These are phyloP conservation scores for Narcine bancroftii DNA, from an alignment of 2,113 vertebrate species.

Conservation along the genomic window DNA sequence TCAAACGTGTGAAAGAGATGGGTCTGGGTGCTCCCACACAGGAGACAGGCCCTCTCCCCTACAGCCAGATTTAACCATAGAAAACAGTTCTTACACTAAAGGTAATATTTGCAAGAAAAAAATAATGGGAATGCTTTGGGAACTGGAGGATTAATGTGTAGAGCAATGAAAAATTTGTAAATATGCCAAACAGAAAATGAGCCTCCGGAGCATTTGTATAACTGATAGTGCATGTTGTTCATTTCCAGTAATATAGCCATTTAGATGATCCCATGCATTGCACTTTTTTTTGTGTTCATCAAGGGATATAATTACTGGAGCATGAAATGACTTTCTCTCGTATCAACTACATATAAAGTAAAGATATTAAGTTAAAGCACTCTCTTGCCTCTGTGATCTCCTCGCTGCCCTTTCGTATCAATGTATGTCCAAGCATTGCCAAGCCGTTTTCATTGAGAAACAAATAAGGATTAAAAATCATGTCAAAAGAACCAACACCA, in stretches of 20 bases:
- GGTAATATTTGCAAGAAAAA: background rate
- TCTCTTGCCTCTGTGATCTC: background rate
- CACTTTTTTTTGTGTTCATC: background rate
- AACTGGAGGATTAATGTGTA: background rate
- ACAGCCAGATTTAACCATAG: too few species aligned
- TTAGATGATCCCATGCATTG: background rate
- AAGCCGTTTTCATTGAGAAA: background rate
- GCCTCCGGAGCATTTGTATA: background rate
- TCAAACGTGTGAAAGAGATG: too few species aligned
- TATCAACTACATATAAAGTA: background rate
- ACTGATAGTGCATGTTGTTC: background rate
- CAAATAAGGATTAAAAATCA: background rate
- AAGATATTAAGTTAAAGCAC: background rate
- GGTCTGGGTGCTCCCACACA: too few species aligned
- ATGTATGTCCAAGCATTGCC: background rate
- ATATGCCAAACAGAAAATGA: background rate
- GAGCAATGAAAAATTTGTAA: background rate
- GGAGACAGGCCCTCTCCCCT: too few species aligned
- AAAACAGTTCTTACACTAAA: too few species aligned
- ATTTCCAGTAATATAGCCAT: background rate
- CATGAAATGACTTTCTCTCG: background rate
- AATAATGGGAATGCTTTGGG: background rate
- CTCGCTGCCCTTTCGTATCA: background rate
- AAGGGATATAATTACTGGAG: conserved; percentile 3
- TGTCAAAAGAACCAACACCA: background rate